phyloP scores from a whole-genome alignment of 2,888 invertebrate genomes.

The Tethea ocularis region DNA sequence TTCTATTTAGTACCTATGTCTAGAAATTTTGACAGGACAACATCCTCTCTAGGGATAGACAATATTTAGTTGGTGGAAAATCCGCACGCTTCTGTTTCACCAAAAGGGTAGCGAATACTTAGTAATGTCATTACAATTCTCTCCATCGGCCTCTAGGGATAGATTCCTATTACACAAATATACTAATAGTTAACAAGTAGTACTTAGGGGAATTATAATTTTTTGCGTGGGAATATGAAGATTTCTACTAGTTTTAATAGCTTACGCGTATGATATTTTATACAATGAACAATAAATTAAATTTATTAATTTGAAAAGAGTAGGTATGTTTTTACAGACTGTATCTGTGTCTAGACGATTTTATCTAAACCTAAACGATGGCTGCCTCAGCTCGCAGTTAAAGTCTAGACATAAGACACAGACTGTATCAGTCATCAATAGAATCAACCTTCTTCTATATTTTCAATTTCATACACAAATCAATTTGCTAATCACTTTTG shows the following conservation, averaged over 20 bases:
- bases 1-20: too few species aligned
- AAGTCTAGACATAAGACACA: neutral
- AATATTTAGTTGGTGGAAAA: too few species aligned
- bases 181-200: neutral
- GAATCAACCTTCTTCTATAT: too few species aligned
- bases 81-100: neutral
- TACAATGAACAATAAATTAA: too few species aligned
- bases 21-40: too few species aligned
- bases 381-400: neutral
- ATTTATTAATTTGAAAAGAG: too few species aligned
- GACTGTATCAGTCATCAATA: neutral
- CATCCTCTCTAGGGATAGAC: too few species aligned
- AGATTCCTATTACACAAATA: neutral
- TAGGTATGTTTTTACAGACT: too few species aligned
- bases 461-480: too few species aligned
- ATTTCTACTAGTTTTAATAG: neutral
- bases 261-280: neutral
- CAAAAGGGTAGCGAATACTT: neutral
- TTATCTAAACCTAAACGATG: neutral
- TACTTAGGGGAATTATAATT: constrained; percentile 7
- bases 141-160: constrained; percentile 8
- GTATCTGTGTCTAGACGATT: neutral
- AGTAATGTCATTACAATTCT: neutral
- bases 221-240: constrained; percentile 7
- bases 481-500: neutral